phyloP scores from a whole-genome alignment of 2,888 invertebrate genomes.

The Eilema caniola region DNA sequence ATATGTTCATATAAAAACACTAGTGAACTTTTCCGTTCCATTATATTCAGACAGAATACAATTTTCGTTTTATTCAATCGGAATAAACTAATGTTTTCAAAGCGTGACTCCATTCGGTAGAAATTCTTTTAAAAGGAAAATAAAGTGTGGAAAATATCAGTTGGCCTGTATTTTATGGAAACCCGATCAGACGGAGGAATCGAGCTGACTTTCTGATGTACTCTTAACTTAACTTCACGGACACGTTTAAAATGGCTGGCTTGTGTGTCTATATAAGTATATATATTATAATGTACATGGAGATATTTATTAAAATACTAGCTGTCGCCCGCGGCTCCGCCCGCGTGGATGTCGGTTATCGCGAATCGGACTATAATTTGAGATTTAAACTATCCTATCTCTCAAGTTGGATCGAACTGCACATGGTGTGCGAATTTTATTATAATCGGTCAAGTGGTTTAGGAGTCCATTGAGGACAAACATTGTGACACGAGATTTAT shows the following conservation, averaged over 20 bases:
- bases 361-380: no score
- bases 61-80: slow-evolving; percentile 46
- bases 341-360: no score
- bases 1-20: slow-evolving; percentile 12
- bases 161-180: not conserved
- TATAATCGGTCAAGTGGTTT: no score
- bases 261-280: not conserved
- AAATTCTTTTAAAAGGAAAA: slow-evolving; percentile 43
- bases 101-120: slow-evolving; percentile 46
- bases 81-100: slow-evolving; percentile 46
- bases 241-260: not conserved
- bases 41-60: slow-evolving; percentile 29
- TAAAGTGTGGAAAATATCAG: slow-evolving; percentile 34
- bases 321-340: no score
- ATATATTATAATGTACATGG: no score
- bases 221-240: no score
- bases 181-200: not conserved
- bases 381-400: no score
- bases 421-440: no score
- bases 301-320: no score
- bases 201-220: not conserved
- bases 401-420: no score
- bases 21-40: slow-evolving; percentile 18
- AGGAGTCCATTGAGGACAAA: no score
- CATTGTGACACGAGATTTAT: no score